These are phyloP conservation scores for Sebastes kiyomatsui DNA, from an alignment of 2,797 vertebrate genomes.

Conservation along the genomic window DNA sequence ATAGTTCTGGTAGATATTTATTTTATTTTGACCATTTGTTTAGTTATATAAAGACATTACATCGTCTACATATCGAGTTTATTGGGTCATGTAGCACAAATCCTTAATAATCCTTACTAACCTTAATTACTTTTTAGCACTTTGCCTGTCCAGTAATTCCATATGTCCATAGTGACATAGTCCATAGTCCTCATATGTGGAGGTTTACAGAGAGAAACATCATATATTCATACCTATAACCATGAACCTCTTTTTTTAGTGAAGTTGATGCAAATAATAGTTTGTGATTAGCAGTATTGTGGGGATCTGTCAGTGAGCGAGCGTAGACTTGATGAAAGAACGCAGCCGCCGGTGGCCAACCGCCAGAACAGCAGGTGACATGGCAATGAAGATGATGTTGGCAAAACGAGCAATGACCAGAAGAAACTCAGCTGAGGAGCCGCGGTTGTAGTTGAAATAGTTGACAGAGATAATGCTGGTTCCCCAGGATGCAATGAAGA, in stretches of 20 bases:
- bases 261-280: background rate
- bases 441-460: conserved; percentile 84
- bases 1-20: background rate
- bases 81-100: background rate
- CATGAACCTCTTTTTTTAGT: background rate
- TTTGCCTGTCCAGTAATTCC: background rate
- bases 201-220: background rate
- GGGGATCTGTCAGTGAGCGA: conserved; percentile 50
- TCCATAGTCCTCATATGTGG: background rate
- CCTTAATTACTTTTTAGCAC: background rate
- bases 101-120: background rate
- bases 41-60: background rate
- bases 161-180: background rate
- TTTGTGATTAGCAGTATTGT: background rate
- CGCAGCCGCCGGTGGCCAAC: conserved; percentile 81
- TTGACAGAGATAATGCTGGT: conserved; percentile 84
- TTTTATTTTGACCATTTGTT: background rate
- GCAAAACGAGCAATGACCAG: conserved; percentile 82
- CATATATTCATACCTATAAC: background rate
- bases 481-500: conserved; percentile 85
- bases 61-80: background rate
- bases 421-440: conserved; percentile 68
- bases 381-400: conserved; percentile 81
- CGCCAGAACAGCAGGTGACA: conserved; percentile 82
- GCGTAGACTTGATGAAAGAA: conserved; percentile 69